Base-by-base conservation (phyloP, 2,797 vertebrate species). In the Zalophus californianus region DNA sequence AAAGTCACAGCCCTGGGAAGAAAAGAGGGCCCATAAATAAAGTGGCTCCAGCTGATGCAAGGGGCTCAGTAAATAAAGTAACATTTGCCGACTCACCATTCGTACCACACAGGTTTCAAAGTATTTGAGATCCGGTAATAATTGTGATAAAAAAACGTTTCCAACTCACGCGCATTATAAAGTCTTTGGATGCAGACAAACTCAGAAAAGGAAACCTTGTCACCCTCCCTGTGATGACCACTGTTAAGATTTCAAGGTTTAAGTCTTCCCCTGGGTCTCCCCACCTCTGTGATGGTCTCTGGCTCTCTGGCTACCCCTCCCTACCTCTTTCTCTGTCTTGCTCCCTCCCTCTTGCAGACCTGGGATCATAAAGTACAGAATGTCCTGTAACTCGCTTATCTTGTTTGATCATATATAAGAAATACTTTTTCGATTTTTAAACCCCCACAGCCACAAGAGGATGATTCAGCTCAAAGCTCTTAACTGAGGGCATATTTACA, bases 331-430 rank as follows among this genome's bases (percentile, higher is more conserved):
- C 56, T 88, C 58, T 54, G 32, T 41, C 72, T 90, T 52, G 7
- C 20, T 83, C 18, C 15, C 58, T 78, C 64, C 58, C 41, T 60
- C 15, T 11, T 48, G 48, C 35, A 87, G 89, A 93, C 54, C 29
- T 77, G 64, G 5, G 29, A 38, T 87, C 13, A 2, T 44, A 50
- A 88, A 78, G 79, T 29, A n/a, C n/a, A n/a, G 58, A 58, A 16
- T 75, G n/a, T 78, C 62, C 75, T 93, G 6, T 56, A 68, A 48
- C 54, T 86, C 77, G 38, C n/a, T 44, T 44, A 60, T 68, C 70
- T 73, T n/a, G 48, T 93, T 85, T 52, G 87, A 60, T 97, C 64
- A 48, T 79, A 44, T 54, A 21, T 35, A 93, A 89, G 15, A 95
- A 83, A 66, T 58, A 7, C 2, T 35, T 72, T 58, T 92, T 64